Evolutionary conservation across 2,113 vertebrate genomes (phyloP).

Genomic region (Puffinus mauretanicus): DNA sequence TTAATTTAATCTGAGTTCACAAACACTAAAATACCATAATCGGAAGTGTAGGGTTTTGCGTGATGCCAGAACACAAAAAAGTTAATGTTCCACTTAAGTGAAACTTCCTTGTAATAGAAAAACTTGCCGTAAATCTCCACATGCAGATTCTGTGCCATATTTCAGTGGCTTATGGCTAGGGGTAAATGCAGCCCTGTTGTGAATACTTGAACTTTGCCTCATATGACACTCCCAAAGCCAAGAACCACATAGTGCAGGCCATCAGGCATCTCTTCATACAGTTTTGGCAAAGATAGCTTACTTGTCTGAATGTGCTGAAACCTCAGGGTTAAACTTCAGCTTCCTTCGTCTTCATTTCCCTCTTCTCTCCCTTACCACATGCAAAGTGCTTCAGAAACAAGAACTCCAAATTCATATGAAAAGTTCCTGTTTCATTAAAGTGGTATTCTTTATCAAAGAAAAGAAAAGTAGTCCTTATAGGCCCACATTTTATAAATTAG

Average conservation of each 20-base stretch:
- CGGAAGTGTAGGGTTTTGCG: not conserved
- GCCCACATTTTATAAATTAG: not conserved
- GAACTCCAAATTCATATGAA: not conserved
- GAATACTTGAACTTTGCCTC: not conserved
- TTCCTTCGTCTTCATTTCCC: not conserved
- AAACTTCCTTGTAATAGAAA: not conserved
- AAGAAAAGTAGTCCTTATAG: not conserved
- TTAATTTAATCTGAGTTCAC: not conserved
- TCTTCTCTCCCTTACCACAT: not conserved
- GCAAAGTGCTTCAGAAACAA: not conserved
- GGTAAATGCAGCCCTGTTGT: not conserved
- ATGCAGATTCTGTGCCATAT: not conserved
- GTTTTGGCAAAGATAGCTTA: not conserved
- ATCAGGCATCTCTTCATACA: not conserved
- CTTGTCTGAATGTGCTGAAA: not conserved
- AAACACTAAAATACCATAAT: not conserved
- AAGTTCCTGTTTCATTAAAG: not conserved
- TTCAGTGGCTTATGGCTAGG: not conserved
- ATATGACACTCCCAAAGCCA: not conserved
- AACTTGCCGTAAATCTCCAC: not conserved
- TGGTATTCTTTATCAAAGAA: not conserved
- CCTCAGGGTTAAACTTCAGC: not conserved
- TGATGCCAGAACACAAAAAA: not conserved
- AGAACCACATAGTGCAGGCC: not conserved
- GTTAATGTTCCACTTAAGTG: not conserved